A percentile compares a stretch with the other conserved stretches of the same genome.
Conservation (phyloP, 1,140 invertebrate genomes). For the Brachionus manjavacas region DNA sequence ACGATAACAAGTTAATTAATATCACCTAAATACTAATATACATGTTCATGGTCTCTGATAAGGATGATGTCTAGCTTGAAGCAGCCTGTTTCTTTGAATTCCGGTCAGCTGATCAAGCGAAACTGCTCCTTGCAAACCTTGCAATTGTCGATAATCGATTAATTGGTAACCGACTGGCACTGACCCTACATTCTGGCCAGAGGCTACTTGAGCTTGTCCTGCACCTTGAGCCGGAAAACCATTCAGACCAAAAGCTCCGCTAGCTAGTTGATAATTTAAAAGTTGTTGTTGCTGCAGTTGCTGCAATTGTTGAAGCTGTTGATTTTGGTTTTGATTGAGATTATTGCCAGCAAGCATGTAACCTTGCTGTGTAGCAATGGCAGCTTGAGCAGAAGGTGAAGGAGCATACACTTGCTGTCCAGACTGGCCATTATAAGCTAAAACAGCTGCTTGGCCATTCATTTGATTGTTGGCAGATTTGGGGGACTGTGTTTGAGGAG, state of each 20-base stretch:
- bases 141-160: not conserved
- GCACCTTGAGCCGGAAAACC: not conserved
- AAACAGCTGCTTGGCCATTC: not conserved
- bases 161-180: conserved; percentile 3
- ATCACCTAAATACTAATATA: not conserved
- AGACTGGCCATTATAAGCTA: not conserved
- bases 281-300: not conserved
- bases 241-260: not conserved
- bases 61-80: conserved; percentile 5
- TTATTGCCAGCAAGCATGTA: not conserved
- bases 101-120: not conserved
- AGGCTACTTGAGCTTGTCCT: not conserved
- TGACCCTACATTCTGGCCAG: not conserved
- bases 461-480: not conserved
- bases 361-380: conserved; percentile 12
- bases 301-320: not conserved
- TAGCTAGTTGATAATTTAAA: not conserved
- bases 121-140: not conserved
- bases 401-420: not conserved
- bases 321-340: not conserved
- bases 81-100: not conserved
- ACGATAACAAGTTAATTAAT: not conserved
- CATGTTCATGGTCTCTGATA: conserved; percentile 22
- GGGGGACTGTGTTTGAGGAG: not conserved
- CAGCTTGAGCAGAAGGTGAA: not conserved